Percentiles rank a stretch among this genome's conserved stretches.
These are phyloP conservation scores for Athene noctua DNA, from an alignment of 2,113 vertebrate genomes.

Conservation along the genomic window DNA sequence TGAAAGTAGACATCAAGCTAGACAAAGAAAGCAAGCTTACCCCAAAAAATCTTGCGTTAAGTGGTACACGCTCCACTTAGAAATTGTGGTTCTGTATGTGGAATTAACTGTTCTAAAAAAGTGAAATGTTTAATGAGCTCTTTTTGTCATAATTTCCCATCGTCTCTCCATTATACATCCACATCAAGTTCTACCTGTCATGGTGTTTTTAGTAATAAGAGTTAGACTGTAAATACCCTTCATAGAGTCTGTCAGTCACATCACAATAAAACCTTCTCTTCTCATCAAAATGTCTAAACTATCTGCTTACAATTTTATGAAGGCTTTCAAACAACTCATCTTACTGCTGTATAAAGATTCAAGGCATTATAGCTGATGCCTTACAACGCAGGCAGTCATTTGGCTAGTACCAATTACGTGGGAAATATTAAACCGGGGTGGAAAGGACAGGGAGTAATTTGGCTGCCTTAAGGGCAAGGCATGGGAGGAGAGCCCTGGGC, in stretches of 20 bases:
- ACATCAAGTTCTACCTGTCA: conserved; percentile 66
- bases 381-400: not conserved
- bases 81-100: not conserved
- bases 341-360: not conserved
- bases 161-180: conserved; percentile 39
- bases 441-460: not conserved
- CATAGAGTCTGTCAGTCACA: conserved; percentile 60
- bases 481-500: not conserved
- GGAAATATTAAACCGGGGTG: not conserved
- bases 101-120: conserved; percentile 40
- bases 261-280: conserved; percentile 65
- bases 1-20: not conserved
- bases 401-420: not conserved
- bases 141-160: conserved; percentile 41
- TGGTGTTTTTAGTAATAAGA: conserved; percentile 54
- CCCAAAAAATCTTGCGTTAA: not conserved
- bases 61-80: not conserved
- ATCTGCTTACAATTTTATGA: conserved; percentile 54
- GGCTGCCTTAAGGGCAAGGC: not conserved
- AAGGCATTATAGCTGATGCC: not conserved
- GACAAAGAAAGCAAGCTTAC: not conserved
- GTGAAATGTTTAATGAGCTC: conserved; percentile 41
- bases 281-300: conserved; percentile 54
- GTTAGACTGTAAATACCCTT: conserved; percentile 63
- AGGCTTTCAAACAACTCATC: conserved; percentile 55